Evolutionary conservation across 2,888 invertebrate species (phyloP), one percentile per base, ranked within the genome.

Genomic region (Lithophane semibrunnea): DNA sequence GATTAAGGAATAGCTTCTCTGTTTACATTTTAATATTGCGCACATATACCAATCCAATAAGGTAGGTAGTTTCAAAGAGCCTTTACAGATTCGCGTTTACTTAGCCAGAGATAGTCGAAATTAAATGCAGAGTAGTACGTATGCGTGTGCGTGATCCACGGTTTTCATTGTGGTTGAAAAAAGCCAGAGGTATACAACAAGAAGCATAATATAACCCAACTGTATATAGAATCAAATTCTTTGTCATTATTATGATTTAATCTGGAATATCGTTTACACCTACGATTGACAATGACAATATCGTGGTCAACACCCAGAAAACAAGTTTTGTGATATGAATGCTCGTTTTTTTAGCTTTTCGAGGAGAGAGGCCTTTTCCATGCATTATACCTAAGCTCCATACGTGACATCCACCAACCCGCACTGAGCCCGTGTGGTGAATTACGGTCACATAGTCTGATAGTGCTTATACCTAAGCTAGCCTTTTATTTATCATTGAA

Each of bases 21-120:
- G 85, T 84, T 84, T 84, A 85, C 85, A 78, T 84, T 84, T 84
- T 85, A 84, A 84, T 84, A 84, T 85, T 82, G 72, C 74, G 78
- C 72, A 60, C 67, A 82, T 82, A 61, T 80, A 65, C 65, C 83
- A 81, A 74, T 75, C 74, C 85, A 77, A 83, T 84, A 82, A 70
- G 63, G 77, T 47, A 16, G 52, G 81, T 74, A 69, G 72, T 66
- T 60, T 63, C 74, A 83, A 83, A 83, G 84, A 73, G 44, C 70
- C 66, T 67, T 37, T 80, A 58, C 47, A 69, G 47, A 56, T 60
- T 75, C 42, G 7, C 13, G 42, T 82, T 82, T 83, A 79, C 71
- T 66, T 69, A 73, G 37, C 42, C 61, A 68, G 44, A 71, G 70
- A 79, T 69, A 75, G 66, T 37, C 61, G 72, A 77, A 77, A 86